Base-by-base conservation (phyloP, 2,888 invertebrate genomes). In the Pseudoips prasinana region DNA sequence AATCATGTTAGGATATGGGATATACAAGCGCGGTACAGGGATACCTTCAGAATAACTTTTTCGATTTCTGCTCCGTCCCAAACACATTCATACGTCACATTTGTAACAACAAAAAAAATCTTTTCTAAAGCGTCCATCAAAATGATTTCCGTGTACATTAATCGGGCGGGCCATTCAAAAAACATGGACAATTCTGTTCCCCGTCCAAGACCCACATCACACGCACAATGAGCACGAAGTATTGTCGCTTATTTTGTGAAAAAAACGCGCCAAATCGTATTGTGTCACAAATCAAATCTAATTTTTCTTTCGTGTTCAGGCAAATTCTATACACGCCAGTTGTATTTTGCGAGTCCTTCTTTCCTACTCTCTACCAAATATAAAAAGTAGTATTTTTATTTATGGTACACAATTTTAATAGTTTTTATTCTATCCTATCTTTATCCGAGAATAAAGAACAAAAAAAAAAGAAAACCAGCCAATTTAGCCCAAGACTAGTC, bases 111-210 rank as follows among this genome's bases (percentile, higher is more conserved):
- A 58, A 43, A 58, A 73, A 72, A 68, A 65, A 55, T 56, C 54
- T 61, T 78, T 77, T 73, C 64, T 59, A 73, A 74, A 75, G 72
- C 79, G 72, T 74, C 79, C 75, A 72, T 84, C 85, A 82, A 76
- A 80, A 73, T 64, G 72, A 77, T 75, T 80, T 77, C 65, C 75
- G 61, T 72, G 68, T 73, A 67, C 70, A 73, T 73, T 76, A 78
- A 78, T 79, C 76, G 72, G 65, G 64, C 54, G 63, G 43, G 66
- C 75, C 73, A 70, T 82, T 80, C 70, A 76, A 77, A 81, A 77
- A 78, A 73, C 65, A 61, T 55, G 68, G 65, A 75, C 75, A 73
- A 77, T 75, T 75, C 69, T 40, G 59, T 57, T 46, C 50, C 52
- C 66, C 68, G 67, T 55, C 60, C 55, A 45, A 62, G 58, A 85